These are phyloP conservation scores for Galleria mellonella DNA, from an alignment of 1,140 invertebrate genomes.

Conservation along the genomic window DNA sequence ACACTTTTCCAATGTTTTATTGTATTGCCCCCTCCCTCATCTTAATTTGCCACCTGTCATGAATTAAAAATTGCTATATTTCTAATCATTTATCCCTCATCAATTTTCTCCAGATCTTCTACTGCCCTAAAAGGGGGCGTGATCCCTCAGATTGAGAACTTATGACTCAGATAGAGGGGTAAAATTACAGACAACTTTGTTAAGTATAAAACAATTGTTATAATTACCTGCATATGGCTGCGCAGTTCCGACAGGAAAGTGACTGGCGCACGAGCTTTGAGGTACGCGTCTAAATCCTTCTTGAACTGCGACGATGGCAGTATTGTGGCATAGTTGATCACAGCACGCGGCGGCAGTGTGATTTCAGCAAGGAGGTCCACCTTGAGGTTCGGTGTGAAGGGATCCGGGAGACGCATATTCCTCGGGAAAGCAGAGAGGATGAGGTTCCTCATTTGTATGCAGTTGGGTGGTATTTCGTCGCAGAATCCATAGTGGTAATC, in stretches of 20 bases:
- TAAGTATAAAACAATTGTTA: no score
- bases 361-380: constrained; percentile 95
- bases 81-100: no score
- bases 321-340: constrained; percentile 90
- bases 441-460: constrained; percentile 98
- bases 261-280: constrained; percentile 95
- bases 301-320: constrained; percentile 93
- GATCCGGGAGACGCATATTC: constrained; percentile 98
- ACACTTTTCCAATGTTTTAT: no score
- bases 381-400: constrained; percentile 97
- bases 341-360: constrained; percentile 88
- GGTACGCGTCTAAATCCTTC: constrained; percentile 96
- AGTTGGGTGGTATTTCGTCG: constrained; percentile 99
- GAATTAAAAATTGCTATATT: no score
- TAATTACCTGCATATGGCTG: constrained; percentile 89
- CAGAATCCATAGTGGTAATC: constrained; percentile 99
- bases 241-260: constrained; percentile 95
- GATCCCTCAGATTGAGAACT: no score
- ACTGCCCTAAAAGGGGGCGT: no score
- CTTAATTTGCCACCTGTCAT: no score
- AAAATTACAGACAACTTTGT: no score
- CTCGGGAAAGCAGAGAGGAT: constrained; percentile 98
- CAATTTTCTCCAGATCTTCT: no score
- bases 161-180: no score
- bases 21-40: no score